Evolutionary conservation across 2,888 invertebrate genomes (phyloP), one percentile per base, ranked within the genome.

Genomic region (Macrostomum cliftonense): DNA sequence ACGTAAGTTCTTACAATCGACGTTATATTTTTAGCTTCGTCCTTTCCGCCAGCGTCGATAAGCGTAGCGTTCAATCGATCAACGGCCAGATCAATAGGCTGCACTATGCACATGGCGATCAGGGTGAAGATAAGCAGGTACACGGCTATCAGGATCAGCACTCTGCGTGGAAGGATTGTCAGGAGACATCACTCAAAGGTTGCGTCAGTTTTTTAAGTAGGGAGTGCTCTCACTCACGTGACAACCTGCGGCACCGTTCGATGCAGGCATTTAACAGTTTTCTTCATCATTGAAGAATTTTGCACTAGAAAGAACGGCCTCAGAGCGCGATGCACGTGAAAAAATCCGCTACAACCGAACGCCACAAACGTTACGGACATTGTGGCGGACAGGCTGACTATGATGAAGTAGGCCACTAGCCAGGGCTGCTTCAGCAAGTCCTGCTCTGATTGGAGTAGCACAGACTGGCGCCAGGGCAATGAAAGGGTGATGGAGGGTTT

Each of bases 201-300:
- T n/a, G n/a, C n/a, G n/a, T n/a, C n/a, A n/a, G n/a, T n/a, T n/a
- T n/a, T n/a, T n/a, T n/a, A n/a, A n/a, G n/a, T n/a, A n/a, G n/a
- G n/a, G n/a, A n/a, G n/a, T n/a, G n/a, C n/a, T n/a, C n/a, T n/a
- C 13, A 47, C 54, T 50, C 54, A 67, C 66, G 65, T 67, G 37
- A 61, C 53, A 12, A 68, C 62, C 47, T 68, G 64, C 43, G 65
- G 63, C 16, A 68, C 45, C 1, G 65, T 65, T 51, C 60, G 58
- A 14, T 62, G 53, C 49, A 68, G 52, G 50, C 63, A 64, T 54
- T 67, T 67, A 17, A 67, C 59, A 45, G 63, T 64, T 55, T 68
- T 68, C 56, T 68, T 68, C 67, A 68, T 67, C 14, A 68, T 54
- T 7, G 63, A 61, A 9, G 67, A 67, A 50, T 64, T 62, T 47